Percentiles rank a stretch among this genome's conserved stretches.
Conservation (phyloP, 2,888 invertebrate species). For the Dasysyrphus tricinctus region DNA sequence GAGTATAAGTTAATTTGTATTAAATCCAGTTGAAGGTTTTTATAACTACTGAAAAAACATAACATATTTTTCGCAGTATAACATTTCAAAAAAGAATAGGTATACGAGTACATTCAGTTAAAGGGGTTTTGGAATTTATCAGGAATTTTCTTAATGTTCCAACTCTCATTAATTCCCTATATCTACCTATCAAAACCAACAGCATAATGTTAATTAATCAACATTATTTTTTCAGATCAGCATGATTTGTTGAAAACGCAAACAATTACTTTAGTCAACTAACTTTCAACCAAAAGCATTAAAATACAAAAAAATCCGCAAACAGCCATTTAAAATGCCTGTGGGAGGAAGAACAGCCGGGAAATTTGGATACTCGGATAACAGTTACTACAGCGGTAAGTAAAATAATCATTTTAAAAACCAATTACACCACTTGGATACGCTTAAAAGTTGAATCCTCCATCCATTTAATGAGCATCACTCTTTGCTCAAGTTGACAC, state of each 20-base stretch:
- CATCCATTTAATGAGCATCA: constrained; percentile 26
- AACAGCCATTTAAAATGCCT: constrained; percentile 82
- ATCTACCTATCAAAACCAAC: neutral
- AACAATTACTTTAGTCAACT: neutral
- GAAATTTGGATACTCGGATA: constrained; percentile 90
- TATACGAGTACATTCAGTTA: no score
- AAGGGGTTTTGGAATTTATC: no score
- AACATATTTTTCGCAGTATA: no score
- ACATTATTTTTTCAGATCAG: constrained; percentile 57
- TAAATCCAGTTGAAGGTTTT: no score
- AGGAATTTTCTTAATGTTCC: neutral
- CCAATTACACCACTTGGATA: constrained; percentile 38
- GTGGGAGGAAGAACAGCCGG: constrained; percentile 90
- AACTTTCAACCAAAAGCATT: neutral
- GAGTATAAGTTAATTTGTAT: no score
- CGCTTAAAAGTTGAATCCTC: constrained; percentile 40
- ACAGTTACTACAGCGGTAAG: constrained; percentile 90
- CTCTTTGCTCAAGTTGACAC: constrained; percentile 22
- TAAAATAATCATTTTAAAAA: constrained; percentile 71
- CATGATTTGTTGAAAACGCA: constrained; percentile 57
- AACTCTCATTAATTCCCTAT: neutral
- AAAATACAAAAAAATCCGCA: constrained; percentile 16
- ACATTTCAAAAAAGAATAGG: no score
- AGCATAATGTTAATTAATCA: neutral
- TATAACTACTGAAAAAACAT: no score